Percentiles rank a stretch among this genome's conserved stretches.
These are phyloP conservation scores for Subacronicta megacephala DNA, from an alignment of 2,888 invertebrate species.

Conservation along the genomic window DNA sequence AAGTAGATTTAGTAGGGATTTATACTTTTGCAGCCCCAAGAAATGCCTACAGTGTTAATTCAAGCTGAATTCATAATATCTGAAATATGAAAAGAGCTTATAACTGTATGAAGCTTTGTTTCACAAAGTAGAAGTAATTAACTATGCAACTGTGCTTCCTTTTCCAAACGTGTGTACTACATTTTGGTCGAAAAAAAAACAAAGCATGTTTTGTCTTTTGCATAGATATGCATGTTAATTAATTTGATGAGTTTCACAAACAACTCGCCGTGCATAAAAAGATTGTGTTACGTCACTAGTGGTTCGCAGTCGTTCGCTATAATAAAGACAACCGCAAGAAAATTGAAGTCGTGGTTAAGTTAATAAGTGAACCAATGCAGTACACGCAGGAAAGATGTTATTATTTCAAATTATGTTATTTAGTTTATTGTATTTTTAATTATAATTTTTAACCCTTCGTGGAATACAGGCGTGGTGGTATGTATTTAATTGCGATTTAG, in stretches of 20 bases:
- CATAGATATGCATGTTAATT: constrained; percentile 21
- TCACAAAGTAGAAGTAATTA: not conserved
- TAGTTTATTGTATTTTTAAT: constrained; percentile 33
- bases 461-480: too few species aligned
- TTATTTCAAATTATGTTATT: constrained; percentile 2
- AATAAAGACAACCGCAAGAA: constrained; percentile 52
- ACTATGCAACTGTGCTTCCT: not conserved
- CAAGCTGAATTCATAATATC: constrained; percentile 22
- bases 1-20: constrained; percentile 38
- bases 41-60: constrained; percentile 29
- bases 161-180: not conserved
- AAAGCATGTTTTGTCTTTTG: constrained; percentile 4
- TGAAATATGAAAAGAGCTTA: constrained; percentile 8
- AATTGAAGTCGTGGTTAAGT: constrained; percentile 46
- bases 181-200: constrained; percentile 5
- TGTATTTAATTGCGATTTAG: too few species aligned
- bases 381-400: constrained; percentile 31
- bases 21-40: constrained; percentile 9
- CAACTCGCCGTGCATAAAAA: constrained; percentile 28
- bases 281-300: constrained; percentile 32
- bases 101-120: not conserved
- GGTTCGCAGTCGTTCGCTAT: constrained; percentile 28
- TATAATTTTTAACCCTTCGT: too few species aligned
- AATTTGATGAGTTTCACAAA: constrained; percentile 33
- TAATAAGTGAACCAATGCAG: constrained; percentile 48